These are phyloP conservation scores for Mystacornis crossleyi DNA, from an alignment of 2,113 vertebrate genomes.

Conservation along the genomic window DNA sequence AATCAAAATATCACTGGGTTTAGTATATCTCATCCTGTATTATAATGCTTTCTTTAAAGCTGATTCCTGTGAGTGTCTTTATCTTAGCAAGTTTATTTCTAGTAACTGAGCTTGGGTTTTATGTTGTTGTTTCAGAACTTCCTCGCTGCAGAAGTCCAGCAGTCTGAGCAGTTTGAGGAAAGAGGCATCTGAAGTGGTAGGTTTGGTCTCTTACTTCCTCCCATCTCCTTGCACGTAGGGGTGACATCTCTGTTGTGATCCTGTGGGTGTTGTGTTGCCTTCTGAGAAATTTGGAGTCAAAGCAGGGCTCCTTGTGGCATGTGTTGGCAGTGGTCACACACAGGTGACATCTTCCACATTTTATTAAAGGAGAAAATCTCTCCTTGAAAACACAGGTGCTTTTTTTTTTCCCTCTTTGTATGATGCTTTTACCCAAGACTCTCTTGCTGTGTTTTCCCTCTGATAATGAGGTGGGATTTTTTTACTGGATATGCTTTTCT, in stretches of 20 bases:
- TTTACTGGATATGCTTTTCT: neutral
- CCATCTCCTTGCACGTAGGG: neutral
- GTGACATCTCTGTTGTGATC: neutral
- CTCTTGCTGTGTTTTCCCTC: neutral
- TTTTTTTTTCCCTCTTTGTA: neutral
- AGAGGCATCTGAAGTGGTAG: conserved; percentile 78
- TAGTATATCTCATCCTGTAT: neutral
- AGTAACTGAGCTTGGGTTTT: neutral
- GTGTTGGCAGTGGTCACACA: neutral
- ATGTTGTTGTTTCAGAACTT: conserved; percentile 71
- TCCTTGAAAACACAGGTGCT: neutral
- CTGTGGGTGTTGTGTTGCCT: fast-evolving
- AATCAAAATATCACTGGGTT: neutral
- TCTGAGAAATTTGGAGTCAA: neutral
- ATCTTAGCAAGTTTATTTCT: neutral
- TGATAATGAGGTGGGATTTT: neutral
- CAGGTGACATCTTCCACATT: neutral
- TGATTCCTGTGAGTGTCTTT: neutral
- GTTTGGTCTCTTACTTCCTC: conserved; percentile 18
- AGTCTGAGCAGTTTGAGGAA: conserved; percentile 82
- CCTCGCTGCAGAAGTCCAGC: conserved; percentile 74
- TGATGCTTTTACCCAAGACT: neutral
- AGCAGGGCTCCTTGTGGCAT: neutral
- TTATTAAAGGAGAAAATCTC: neutral
- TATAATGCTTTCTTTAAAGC: neutral